phyloP scores from a whole-genome alignment of 2,797 vertebrate species.

The Darevskia nairensis region DNA sequence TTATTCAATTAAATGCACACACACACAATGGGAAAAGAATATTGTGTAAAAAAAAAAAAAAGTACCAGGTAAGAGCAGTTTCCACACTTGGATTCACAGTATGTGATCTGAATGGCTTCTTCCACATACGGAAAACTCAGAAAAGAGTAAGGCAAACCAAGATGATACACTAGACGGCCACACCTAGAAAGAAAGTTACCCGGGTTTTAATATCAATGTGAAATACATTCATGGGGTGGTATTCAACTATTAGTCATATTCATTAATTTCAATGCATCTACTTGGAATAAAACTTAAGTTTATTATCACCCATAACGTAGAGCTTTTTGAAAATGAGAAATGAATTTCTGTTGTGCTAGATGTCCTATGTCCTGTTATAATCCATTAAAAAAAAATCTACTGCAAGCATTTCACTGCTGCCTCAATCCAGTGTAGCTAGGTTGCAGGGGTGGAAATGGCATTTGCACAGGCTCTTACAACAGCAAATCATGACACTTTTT shows the following conservation, averaged over 20 bases:
- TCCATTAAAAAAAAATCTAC: neutral
- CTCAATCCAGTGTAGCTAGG: neutral
- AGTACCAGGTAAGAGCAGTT: conserved; percentile 86
- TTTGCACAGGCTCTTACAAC: neutral
- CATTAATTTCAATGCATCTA: too few relatives aligned
- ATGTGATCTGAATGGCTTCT: conserved; percentile 86
- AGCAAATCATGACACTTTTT: neutral
- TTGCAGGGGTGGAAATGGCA: neutral
- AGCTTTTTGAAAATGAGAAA: neutral
- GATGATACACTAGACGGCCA: conserved; percentile 89
- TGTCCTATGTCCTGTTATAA: neutral
- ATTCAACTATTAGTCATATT: too few relatives aligned
- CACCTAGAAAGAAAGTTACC: conserved; percentile 81
- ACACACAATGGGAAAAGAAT: conserved; percentile 30
- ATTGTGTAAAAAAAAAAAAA: conserved; percentile 25
- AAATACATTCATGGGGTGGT: neutral
- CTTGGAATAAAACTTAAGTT: too few relatives aligned
- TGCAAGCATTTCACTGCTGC: neutral
- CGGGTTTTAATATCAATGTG: conserved; percentile 15
- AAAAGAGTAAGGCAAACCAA: conserved; percentile 90
- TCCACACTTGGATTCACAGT: conserved; percentile 88
- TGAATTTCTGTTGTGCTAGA: neutral
- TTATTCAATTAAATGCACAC: neutral
- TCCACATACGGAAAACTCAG: conserved; percentile 86
- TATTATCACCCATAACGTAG: neutral